These are phyloP conservation scores for Drosophila kanapiae DNA, from an alignment of 1,140 invertebrate genomes.

Conservation along the genomic window DNA sequence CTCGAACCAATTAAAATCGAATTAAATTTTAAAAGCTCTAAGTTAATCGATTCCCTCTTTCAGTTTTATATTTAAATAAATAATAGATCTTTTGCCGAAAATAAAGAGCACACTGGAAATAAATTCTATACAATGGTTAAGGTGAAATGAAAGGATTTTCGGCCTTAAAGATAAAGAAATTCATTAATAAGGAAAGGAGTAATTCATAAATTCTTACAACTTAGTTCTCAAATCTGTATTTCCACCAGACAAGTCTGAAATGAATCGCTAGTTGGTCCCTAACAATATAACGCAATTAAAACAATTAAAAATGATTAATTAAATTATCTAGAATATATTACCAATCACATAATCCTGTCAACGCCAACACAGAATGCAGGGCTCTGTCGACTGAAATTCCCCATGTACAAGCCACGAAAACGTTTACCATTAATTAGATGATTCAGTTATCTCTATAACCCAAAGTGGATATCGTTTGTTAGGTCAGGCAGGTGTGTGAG, in stretches of 20 bases:
- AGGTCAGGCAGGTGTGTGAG: not conserved
- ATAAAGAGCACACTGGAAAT: not conserved
- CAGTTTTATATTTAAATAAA: not conserved
- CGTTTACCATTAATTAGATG: conserved; percentile 16
- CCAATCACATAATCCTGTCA: conserved; percentile 3
- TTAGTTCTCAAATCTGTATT: not conserved
- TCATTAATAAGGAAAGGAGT: too few relatives aligned
- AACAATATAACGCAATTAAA: conserved; percentile 1
- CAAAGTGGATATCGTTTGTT: conserved; percentile 4
- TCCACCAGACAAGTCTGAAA: not conserved
- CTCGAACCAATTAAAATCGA: not conserved
- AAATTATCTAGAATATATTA: conserved; percentile 18
- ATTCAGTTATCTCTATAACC: conserved; percentile 5
- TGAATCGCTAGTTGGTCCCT: not conserved
- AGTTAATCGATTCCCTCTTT: not conserved
- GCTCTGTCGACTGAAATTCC: conserved; percentile 11
- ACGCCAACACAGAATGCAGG: conserved; percentile 7
- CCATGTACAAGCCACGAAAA: conserved; percentile 5
- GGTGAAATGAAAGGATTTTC: not conserved
- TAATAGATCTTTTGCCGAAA: not conserved
- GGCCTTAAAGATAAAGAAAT: not conserved
- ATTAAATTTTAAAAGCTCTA: not conserved
- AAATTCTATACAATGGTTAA: too few relatives aligned
- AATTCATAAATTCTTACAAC: not conserved
- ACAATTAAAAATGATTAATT: conserved; percentile 9